Conservation (phyloP, 1,140 invertebrate species). For the Littorina saxatilis region DNA sequence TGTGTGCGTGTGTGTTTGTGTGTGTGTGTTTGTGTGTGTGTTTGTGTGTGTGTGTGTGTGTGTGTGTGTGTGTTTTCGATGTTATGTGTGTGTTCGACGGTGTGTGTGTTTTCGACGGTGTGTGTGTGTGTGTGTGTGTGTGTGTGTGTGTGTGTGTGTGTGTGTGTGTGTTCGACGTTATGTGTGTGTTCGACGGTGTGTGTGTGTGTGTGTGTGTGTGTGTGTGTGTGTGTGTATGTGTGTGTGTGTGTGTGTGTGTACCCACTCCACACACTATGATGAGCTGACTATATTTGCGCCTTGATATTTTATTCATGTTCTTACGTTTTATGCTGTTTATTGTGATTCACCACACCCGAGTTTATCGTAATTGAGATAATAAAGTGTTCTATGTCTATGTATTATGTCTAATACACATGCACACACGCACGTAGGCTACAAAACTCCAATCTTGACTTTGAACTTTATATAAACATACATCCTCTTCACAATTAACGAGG, state of each 20-base stretch:
- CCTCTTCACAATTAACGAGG: too few relatives aligned
- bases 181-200: not conserved
- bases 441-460: too few relatives aligned
- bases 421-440: too few relatives aligned
- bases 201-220: slow-evolving; percentile 15
- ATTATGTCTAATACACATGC: too few relatives aligned
- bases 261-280: too few relatives aligned
- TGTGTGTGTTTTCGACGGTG: not conserved
- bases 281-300: too few relatives aligned
- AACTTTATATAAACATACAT: too few relatives aligned
- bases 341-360: too few relatives aligned
- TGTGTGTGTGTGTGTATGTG: slow-evolving; percentile 12
- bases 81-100: not conserved
- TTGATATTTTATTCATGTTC: too few relatives aligned
- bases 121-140: slow-evolving; percentile 21
- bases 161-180: slow-evolving; percentile 11
- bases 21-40: not conserved
- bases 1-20: not conserved
- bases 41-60: not conserved
- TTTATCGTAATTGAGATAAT: too few relatives aligned
- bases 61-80: not conserved
- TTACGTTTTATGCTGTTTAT: too few relatives aligned
- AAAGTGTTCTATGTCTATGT: too few relatives aligned
- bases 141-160: slow-evolving; percentile 21
- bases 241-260: slow-evolving; percentile 10